Base-by-base conservation (phyloP, 1,140 invertebrate genomes). In the Mactra quadrangularis region DNA sequence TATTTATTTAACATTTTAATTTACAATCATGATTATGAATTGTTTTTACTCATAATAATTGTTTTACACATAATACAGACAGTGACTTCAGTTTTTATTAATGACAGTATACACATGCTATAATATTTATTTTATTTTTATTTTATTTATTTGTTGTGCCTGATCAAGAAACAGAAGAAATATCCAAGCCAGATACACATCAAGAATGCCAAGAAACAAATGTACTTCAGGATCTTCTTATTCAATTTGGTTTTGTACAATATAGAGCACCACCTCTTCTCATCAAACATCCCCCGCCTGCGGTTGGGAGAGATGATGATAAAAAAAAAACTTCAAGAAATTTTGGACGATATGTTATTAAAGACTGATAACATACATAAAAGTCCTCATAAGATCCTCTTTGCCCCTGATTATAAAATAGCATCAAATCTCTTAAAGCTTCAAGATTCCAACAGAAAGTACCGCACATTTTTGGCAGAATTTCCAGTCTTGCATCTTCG, bases 381-480 rank as follows among this genome's bases (percentile, higher is more conserved):
- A 38, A 17, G 31, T 13, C 27, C 60, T 27, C 29, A 64, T 38
- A n/a, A 31, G 29, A 64, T 64, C 35, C 31, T 64, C 0, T 64
- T 25, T 64, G 60, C 27, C 13, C 60, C 60, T 33, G 60, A 64
- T 64, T n/a, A 64, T n/a, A 64, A 64, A 35, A 64, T 64, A 33
- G 31, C n/a, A 17, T n/a, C 29, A 33, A 19, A 31, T 64, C 31
- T 64, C 11, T 64, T 64, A 29, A 33, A 64, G 35, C 29, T 64
- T 1, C 29, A 33, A 38, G n/a, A 64, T 27, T n/a, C 35, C 31
- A 15, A 64, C 22, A 19, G 17, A 64, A 64, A 64, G 60, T 64
- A 64, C 35, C n/a, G 35, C 19, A 31, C 35, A 15, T 64, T 64
- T 64, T 38, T 64, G n/a, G 27, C 60, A 15, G 60, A 64, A 38